A percentile compares a stretch with the other conserved stretches of the same genome.
Evolutionary conservation across 53 echinoderm and acorn worm genomes (phyloP).

Genomic region (Holothuria scabra): DNA sequence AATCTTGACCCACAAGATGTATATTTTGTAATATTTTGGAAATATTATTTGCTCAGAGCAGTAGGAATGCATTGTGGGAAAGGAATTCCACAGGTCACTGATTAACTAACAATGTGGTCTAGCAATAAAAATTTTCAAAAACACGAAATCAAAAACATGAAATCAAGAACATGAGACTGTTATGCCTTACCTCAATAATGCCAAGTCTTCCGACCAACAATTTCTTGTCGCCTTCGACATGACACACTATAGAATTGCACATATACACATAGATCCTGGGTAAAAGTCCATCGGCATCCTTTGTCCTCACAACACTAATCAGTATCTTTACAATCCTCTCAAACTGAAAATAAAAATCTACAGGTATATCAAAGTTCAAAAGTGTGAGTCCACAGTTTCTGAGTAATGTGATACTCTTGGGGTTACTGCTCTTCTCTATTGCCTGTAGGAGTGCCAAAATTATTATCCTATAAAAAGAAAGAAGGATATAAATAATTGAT

Average conservation of each 20-base stretch:
- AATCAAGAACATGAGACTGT: too few species aligned
- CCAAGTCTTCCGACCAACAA: conserved; percentile 83
- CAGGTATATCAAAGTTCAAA: conserved; percentile 90
- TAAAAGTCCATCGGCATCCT: conserved; percentile 81
- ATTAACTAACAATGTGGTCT: too few species aligned
- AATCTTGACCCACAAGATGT: too few species aligned
- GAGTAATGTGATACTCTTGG: conserved; percentile 68
- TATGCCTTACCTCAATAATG: conserved; percentile 75
- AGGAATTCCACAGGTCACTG: too few species aligned
- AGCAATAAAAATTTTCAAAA: too few species aligned
- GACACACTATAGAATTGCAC: conserved; percentile 98
- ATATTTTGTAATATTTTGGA: too few species aligned
- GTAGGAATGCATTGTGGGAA: too few species aligned
- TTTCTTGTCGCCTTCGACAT: conserved; percentile 95
- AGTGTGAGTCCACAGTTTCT: conserved; percentile 94
- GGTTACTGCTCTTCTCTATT: conserved; percentile 72
- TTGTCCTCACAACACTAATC: conserved; percentile 75
- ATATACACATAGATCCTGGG: conserved; percentile 91
- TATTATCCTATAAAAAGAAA: conserved; percentile 57
- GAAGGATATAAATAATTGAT: background rate
- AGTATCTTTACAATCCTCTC: conserved; percentile 83
- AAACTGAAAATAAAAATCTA: conserved; percentile 87
- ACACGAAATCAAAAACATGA: too few species aligned
- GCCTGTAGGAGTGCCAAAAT: conserved; percentile 81
- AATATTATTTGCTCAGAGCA: too few species aligned